Conservation (phyloP, 1,140 invertebrate genomes). For the Ridgeia piscesae region DNA sequence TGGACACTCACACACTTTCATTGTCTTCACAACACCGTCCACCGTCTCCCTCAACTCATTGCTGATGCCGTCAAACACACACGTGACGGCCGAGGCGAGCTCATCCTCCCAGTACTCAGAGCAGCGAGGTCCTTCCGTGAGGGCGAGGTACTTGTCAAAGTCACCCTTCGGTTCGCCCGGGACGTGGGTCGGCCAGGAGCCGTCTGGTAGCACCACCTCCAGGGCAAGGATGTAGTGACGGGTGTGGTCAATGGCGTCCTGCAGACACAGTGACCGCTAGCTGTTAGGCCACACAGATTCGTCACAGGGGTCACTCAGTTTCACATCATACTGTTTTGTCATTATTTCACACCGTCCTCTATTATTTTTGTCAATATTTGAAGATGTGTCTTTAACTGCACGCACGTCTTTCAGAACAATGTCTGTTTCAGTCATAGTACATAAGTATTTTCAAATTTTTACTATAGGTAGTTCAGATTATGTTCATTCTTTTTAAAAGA, state of each 20-base stretch:
- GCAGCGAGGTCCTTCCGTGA: neutral
- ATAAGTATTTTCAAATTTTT: too few species aligned
- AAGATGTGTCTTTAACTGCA: too few species aligned
- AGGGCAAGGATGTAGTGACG: constrained; percentile 25
- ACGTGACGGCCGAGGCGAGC: constrained; percentile 8
- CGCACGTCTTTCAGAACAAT: too few species aligned
- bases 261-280: neutral
- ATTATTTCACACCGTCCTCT: too few species aligned
- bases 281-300: too few species aligned
- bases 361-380: too few species aligned
- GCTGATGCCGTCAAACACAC: constrained; percentile 22
- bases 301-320: too few species aligned
- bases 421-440: too few species aligned
- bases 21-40: constrained; percentile 20
- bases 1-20: constrained; percentile 21
- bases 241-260: constrained; percentile 15
- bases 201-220: constrained; percentile 13
- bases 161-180: constrained; percentile 20
- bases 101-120: constrained; percentile 22
- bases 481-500: too few species aligned
- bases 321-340: too few species aligned
- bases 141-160: constrained; percentile 7
- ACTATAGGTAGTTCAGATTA: too few species aligned
- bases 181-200: constrained; percentile 21
- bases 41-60: constrained; percentile 21